phyloP scores from a whole-genome alignment of 2,797 vertebrate genomes.

The Acanthurus tractus region DNA sequence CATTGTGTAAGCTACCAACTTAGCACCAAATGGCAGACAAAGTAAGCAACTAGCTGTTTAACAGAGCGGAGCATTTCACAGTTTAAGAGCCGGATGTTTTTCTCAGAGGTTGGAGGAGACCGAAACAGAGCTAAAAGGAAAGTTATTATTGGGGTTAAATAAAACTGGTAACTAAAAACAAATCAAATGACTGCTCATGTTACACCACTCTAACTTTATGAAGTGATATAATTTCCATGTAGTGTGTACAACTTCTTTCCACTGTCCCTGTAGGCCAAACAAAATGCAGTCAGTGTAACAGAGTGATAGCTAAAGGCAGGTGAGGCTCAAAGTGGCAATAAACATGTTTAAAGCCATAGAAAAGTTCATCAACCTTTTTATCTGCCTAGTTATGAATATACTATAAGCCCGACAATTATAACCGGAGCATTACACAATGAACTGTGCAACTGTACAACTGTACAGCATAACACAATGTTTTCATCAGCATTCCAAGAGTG shows the following conservation, averaged over 20 bases:
- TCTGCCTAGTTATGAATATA: background rate
- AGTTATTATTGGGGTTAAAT: background rate
- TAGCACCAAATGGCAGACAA: background rate
- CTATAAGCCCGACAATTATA: constrained; percentile 9
- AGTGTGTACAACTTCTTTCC: too few relatives aligned
- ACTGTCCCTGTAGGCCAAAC: too few relatives aligned
- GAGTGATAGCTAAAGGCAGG: background rate
- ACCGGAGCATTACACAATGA: constrained; percentile 10
- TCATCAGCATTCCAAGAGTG: constrained; percentile 44
- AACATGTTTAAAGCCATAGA: background rate
- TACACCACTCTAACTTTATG: too few relatives aligned
- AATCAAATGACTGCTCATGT: background rate
- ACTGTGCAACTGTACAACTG: background rate
- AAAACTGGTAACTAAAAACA: background rate
- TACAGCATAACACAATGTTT: constrained; percentile 48
- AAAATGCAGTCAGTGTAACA: background rate
- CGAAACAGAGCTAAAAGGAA: background rate
- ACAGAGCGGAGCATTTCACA: background rate
- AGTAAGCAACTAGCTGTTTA: background rate
- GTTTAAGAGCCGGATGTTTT: background rate
- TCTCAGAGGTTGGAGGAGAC: background rate
- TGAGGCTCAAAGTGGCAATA: background rate
- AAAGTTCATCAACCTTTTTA: background rate
- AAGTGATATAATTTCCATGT: too few relatives aligned
- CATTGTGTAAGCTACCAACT: background rate